Percentiles rank a stretch among this genome's conserved stretches.
phyloP scores from a whole-genome alignment of 2,797 vertebrate species.

The Buphagus erythrorhynchus region DNA sequence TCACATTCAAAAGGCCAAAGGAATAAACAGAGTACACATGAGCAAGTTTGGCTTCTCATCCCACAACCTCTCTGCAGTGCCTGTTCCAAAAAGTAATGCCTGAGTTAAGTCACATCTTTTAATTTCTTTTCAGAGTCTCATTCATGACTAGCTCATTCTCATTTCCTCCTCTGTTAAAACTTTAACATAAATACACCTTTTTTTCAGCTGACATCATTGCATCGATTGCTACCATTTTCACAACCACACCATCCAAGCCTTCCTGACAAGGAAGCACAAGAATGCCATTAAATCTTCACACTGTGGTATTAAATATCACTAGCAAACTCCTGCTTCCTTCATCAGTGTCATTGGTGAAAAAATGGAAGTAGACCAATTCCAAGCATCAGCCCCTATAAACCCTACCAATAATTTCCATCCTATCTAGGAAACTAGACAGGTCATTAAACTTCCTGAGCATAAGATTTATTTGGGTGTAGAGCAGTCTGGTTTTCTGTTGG shows the following conservation, averaged over 20 bases:
- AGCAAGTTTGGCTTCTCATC: background rate
- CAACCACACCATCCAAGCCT: background rate
- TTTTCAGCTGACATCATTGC: background rate
- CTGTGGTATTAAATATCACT: background rate
- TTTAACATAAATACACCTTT: background rate
- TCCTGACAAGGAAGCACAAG: background rate
- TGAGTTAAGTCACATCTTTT: background rate
- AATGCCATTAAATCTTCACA: background rate
- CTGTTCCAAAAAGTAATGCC: background rate
- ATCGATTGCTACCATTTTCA: background rate
- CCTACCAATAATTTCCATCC: background rate
- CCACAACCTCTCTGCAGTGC: background rate
- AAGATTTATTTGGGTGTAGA: background rate
- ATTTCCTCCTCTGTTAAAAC: background rate
- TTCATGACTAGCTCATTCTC: background rate
- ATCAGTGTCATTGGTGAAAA: background rate
- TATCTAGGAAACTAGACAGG: background rate
- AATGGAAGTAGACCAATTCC: background rate
- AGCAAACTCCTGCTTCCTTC: background rate
- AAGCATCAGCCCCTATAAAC: background rate
- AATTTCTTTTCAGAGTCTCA: background rate
- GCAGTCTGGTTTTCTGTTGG: background rate
- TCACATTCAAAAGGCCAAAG: background rate
- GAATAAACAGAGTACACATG: fast-evolving
- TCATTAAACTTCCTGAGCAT: background rate